Conservation (phyloP, 2,113 vertebrate genomes). For the Chionomys nivalis region DNA sequence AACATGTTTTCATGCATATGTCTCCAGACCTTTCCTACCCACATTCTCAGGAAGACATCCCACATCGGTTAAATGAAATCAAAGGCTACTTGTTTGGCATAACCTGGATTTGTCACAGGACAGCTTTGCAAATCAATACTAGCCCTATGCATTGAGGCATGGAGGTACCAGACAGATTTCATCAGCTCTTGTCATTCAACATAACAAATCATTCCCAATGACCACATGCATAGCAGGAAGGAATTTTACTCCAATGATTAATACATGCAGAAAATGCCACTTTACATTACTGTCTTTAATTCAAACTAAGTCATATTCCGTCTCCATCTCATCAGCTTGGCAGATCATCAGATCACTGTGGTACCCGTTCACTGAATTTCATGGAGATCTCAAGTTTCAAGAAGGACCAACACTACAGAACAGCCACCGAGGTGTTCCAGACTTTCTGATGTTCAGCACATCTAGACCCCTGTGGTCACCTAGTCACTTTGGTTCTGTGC, state of each 20-base stretch:
- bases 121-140: background rate
- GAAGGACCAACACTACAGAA: background rate
- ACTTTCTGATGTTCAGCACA: background rate
- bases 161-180: background rate
- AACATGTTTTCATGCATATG: background rate
- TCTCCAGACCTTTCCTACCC: background rate
- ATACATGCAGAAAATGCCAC: background rate
- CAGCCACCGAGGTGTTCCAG: background rate
- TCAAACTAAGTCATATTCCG: slow-evolving; percentile 24
- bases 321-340: background rate
- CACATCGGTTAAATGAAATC: background rate
- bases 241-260: background rate
- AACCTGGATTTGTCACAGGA: background rate
- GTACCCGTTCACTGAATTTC: background rate
- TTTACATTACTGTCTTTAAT: slow-evolving; percentile 14
- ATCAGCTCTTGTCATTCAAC: slow-evolving; percentile 4
- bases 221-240: background rate
- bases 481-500: accelerated
- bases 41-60: background rate
- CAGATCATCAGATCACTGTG: background rate
- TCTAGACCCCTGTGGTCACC: background rate
- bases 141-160: background rate
- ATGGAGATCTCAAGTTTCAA: background rate
- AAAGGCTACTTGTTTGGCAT: background rate
- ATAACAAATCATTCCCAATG: background rate